Conservation (phyloP, 2,888 invertebrate genomes). For the Gymnosoma rotundatum region DNA sequence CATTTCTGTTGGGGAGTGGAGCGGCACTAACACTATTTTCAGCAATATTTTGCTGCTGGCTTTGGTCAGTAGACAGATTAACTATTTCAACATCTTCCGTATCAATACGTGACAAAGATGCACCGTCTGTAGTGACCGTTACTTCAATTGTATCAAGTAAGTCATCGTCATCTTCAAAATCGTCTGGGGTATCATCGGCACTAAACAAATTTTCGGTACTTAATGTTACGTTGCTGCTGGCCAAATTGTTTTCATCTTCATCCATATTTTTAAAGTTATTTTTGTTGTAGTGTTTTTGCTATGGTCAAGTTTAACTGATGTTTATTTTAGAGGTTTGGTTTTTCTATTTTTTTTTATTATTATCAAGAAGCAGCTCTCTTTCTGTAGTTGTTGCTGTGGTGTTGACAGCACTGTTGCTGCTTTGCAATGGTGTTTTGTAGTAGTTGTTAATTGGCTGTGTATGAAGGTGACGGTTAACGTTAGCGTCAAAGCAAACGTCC, state of each 20-base stretch:
- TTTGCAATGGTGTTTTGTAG: conserved; percentile 30
- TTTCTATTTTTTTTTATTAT: conserved; percentile 37
- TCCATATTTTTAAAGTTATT: conserved; percentile 73
- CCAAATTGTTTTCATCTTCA: conserved; percentile 78
- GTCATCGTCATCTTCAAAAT: conserved; percentile 59
- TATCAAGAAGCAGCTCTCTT: conserved; percentile 1
- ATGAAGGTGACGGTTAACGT: conserved; percentile 67
- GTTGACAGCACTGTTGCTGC: conserved; percentile 47
- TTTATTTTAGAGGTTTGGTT: conserved; percentile 20
- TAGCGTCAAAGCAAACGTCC: conserved; percentile 41
- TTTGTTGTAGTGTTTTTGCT: conserved; percentile 8
- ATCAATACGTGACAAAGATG: conserved; percentile 50
- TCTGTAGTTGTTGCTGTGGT: conserved; percentile 24
- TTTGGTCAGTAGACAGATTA: conserved; percentile 27
- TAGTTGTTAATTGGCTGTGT: conserved; percentile 29
- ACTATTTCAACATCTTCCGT: conserved; percentile 56
- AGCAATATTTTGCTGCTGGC: conserved; percentile 4
- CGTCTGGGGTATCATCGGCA: conserved; percentile 30
- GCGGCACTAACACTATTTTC: conserved; percentile 6
- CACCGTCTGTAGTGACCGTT: conserved; percentile 60
- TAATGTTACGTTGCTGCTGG: conserved; percentile 67
- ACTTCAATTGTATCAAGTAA: conserved; percentile 65
- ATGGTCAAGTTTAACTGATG: conserved; percentile 38
- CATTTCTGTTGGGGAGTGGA: conserved; percentile 33
- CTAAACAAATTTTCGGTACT: conserved; percentile 18